Percentiles rank a stretch among this genome's conserved stretches.
Evolutionary conservation across 2,113 vertebrate species (phyloP).

Genomic region (Ascaphus truei): DNA sequence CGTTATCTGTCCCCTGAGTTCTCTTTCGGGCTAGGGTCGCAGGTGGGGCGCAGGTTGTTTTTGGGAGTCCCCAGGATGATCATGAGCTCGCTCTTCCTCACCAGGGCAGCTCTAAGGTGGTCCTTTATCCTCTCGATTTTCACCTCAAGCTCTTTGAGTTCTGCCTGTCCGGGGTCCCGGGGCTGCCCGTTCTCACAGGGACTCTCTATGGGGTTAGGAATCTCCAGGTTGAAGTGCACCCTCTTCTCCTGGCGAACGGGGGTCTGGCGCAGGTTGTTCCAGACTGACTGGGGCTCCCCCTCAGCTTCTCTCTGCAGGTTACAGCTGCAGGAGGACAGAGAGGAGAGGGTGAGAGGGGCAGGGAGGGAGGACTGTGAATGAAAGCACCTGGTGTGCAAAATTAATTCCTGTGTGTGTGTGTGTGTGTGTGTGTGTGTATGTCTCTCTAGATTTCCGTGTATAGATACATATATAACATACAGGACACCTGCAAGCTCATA

Average conservation of each 20-base stretch:
- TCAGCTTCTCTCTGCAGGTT: slow-evolving; percentile 42
- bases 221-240: slow-evolving; percentile 70
- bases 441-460: too few species aligned
- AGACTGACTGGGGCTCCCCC: slow-evolving; percentile 39
- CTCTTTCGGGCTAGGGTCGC: slow-evolving; percentile 37
- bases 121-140: slow-evolving; percentile 67
- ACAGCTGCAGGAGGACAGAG: slow-evolving; percentile 46
- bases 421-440: rapidly evolving
- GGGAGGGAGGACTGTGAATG: background rate
- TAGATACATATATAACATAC: too few species aligned
- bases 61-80: slow-evolving; percentile 54
- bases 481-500: too few species aligned
- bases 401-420: too few species aligned
- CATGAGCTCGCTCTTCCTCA: slow-evolving; percentile 70
- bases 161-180: slow-evolving; percentile 34
- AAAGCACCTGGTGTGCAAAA: background rate
- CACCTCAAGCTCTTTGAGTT: slow-evolving; percentile 71
- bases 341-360: too few species aligned
- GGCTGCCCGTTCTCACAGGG: slow-evolving; percentile 33
- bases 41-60: background rate
- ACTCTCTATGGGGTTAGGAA: background rate
- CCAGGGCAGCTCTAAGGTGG: slow-evolving; percentile 63
- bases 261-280: slow-evolving; percentile 5
- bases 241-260: slow-evolving; percentile 55
- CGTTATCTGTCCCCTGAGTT: slow-evolving; percentile 59